Evolutionary conservation across 2,888 invertebrate species (phyloP), one percentile per base, ranked within the genome.

Genomic region (Leptura quadrifasciata): DNA sequence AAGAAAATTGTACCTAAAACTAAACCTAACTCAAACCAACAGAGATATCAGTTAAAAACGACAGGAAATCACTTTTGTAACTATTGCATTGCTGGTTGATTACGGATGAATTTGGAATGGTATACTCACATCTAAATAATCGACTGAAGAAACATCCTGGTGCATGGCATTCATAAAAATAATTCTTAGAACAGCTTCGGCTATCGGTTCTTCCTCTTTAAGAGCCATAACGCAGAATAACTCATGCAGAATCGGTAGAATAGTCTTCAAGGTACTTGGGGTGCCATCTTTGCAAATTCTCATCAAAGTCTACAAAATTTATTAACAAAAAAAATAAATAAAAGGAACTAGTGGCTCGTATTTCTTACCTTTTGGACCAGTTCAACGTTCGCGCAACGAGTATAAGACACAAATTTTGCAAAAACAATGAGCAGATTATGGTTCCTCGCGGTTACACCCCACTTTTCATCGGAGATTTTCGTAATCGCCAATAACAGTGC

Each of bases 121-220:
- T 21, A 60, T 57, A 65, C 61, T 57, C 75, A 80, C 82, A 18
- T 81, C 72, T 35, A 74, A 60, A 69, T 79, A 83, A 21, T 65
- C 77, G 55, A 74, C 69, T 17, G 82, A 76, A 54, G 79, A 71
- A 15, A 79, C 75, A 79, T 84, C 84, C 21, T 79, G 76, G 74
- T 83, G 83, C 78, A 83, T 78, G 2, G 83, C 84, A 77, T 77
- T 82, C 73, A 76, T 81, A 20, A 79, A 77, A 31, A 84, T 79
- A 54, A 83, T 81, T 67, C 76, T 82, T 35, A 84, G 72, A 68
- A 84, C 79, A 20, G 78, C 76, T 67, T 72, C 20, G 57, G 82
- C 78, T 47, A 78, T 74, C 54, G 76, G 76, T 15, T 20, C 67
- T 65, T 81, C 80, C 9, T 71, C 39, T 76, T 79, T 81, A 9